Percentiles rank a stretch among this genome's conserved stretches.
Evolutionary conservation across 2,797 vertebrate species (phyloP).

Genomic region (Buphagus erythrorhynchus): DNA sequence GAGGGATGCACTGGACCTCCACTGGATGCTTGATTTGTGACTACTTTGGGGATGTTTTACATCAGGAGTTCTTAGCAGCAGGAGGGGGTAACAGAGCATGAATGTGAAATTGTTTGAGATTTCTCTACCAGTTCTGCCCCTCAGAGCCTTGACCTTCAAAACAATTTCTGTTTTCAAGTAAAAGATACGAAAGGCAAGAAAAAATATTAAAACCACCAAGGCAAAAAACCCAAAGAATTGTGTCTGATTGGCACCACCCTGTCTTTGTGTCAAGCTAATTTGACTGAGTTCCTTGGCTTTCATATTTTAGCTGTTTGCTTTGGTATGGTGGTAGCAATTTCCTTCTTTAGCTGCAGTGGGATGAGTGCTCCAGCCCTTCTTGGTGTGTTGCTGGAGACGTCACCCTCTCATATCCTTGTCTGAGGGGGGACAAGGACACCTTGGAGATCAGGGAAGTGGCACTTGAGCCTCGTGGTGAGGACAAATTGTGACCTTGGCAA

Average conservation of each 20-base stretch:
- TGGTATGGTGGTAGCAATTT: not conserved
- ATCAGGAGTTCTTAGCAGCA: not conserved
- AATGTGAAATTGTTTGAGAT: not conserved
- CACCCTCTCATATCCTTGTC: not conserved
- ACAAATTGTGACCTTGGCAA: not conserved
- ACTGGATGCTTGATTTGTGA: not conserved
- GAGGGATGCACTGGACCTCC: not conserved
- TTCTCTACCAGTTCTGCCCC: not conserved
- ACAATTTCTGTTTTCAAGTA: not conserved
- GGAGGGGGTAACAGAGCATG: not conserved
- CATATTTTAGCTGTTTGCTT: slow-evolving; percentile 16
- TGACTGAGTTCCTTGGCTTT: not conserved
- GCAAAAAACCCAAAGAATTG: not conserved
- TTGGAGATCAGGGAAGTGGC: not conserved
- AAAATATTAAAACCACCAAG: not conserved
- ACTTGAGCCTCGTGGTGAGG: not conserved
- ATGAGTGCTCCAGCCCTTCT: not conserved
- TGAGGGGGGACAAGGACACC: not conserved
- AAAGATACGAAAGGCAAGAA: not conserved
- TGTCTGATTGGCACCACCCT: not conserved
- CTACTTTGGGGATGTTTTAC: not conserved
- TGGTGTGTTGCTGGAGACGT: not conserved
- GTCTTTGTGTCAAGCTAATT: not conserved
- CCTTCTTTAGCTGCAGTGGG: not conserved
- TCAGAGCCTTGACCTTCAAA: not conserved